Evolutionary conservation across 1,140 invertebrate species (phyloP), one percentile per base, ranked within the genome.

Genomic region (Armadillidium nasatum): DNA sequence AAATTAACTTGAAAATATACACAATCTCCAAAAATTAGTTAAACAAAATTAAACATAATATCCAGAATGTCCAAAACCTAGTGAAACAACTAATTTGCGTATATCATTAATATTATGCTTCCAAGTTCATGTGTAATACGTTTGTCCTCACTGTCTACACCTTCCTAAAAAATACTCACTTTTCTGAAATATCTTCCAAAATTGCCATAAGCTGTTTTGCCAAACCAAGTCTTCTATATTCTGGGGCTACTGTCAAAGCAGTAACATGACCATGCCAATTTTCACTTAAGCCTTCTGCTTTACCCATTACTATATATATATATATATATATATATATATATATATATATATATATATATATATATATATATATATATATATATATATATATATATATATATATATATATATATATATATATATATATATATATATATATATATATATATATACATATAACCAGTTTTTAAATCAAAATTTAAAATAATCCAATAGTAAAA

Each of bases 251-350:
- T 44, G 95, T 97, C 9, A 99, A 87, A 15, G 96, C 96, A 21
- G 97, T 99, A 3, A 99, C 97, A 87, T 99, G 97, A 0, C 97
- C 97, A 88, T 99, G 97, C 96, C 96, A 99, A 83, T 96, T 93
- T 83, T 97, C 94, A 76, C 91, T 91, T 82, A 90, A 89, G 0
- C 97, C 97, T 88, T 99, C 97, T 11, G 96, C 92, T 87, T 99
- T 99, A 44, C 96, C 97, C 96, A 99, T 99, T 71, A 99, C 95
- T 98, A 82, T 10, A 74, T 15, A n/a, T 71, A 33, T 33, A 33
- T n/a, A 71, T n/a, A 22, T 23, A 43, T 23, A 43, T n/a, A 71
- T 10, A 43, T 71, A 23, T 43, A 71, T 22, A 23, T 71, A 43
- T 72, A 44, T 10, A n/a, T 72, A 44, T 72, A 44, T 45, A 44